Percentiles rank a stretch among this genome's conserved stretches.
phyloP scores from a whole-genome alignment of 1,140 invertebrate genomes.

The Drosophila suzukii region DNA sequence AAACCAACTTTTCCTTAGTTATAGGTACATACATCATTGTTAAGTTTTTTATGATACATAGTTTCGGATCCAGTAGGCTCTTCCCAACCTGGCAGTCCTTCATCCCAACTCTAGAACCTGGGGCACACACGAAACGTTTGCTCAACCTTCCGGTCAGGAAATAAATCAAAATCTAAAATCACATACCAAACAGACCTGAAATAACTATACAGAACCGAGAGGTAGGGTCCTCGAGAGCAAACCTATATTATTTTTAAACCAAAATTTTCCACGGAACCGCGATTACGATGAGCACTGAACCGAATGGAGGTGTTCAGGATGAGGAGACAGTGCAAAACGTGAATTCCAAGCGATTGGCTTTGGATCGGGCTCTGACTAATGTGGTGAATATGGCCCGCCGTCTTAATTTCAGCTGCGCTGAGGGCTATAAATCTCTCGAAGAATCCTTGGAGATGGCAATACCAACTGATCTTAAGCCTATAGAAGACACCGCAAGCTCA shows the following conservation, averaged over 20 bases:
- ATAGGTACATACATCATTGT: too few species aligned
- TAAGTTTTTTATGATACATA: too few species aligned
- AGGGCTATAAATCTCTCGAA: background rate
- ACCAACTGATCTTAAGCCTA: background rate
- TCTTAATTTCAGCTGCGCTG: constrained; percentile 37
- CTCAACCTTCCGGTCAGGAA: background rate
- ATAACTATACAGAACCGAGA: background rate
- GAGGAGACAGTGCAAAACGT: background rate
- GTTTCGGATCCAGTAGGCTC: background rate
- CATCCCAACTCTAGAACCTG: background rate
- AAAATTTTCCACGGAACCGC: background rate
- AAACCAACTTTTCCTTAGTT: too few species aligned
- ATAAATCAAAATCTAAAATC: background rate
- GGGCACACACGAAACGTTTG: background rate
- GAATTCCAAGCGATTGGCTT: background rate
- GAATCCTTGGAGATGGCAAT: background rate
- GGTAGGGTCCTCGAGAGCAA: background rate
- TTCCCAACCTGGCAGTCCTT: background rate
- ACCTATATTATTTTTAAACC: background rate
- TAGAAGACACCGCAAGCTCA: background rate
- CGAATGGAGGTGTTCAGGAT: background rate
- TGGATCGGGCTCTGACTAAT: constrained; percentile 30
- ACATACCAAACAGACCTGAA: background rate
- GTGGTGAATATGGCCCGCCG: constrained; percentile 46
- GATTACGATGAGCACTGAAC: background rate